A percentile compares a stretch with the other conserved stretches of the same genome.
Evolutionary conservation across 37 sponge, comb jelly and placozoan species (phyloP).

Genomic region (Halisarca cf. caerulea): DNA sequence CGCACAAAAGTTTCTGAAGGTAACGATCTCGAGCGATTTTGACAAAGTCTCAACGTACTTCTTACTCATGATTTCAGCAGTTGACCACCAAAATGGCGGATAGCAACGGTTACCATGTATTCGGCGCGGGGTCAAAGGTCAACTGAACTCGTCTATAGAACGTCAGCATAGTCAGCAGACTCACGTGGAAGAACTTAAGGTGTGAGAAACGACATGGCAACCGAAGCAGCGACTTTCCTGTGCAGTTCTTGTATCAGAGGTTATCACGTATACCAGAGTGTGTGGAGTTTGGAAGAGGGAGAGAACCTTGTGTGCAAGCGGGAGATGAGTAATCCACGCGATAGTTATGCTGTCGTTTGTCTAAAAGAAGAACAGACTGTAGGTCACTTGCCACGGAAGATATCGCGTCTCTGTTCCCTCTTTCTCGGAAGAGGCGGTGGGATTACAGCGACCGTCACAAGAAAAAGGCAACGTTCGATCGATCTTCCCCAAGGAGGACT

Average conservation of each 20-base stretch:
- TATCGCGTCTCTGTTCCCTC: conserved; percentile 27
- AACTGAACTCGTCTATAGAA: no score
- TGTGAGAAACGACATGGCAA: conserved; percentile 12
- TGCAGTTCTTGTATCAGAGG: conserved; percentile 23
- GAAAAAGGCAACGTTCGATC: conserved; percentile 22
- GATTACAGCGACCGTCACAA: conserved; percentile 20
- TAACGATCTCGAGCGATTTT: no score
- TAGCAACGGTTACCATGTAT: no score
- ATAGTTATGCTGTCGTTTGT: conserved; percentile 5
- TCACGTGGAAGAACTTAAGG: no score
- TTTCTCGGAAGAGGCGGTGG: conserved; percentile 13
- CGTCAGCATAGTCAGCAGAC: no score
- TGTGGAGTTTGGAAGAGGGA: conserved; percentile 28
- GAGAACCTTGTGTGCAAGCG: conserved; percentile 28
- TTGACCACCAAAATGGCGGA: no score
- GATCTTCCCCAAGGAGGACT: conserved; percentile 29
- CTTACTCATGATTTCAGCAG: no score
- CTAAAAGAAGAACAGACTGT: conserved; percentile 17
- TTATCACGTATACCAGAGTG: conserved; percentile 18
- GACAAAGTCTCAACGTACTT: no score
- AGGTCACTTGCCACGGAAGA: conserved; percentile 27
- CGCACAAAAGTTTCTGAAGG: no score
- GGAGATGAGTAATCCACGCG: conserved; percentile 30
- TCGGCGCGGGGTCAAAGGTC: no score
- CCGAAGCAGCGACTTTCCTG: conserved; percentile 31